Conservation (phyloP, 2,113 vertebrate genomes). For the Melanerpes formicivorus region DNA sequence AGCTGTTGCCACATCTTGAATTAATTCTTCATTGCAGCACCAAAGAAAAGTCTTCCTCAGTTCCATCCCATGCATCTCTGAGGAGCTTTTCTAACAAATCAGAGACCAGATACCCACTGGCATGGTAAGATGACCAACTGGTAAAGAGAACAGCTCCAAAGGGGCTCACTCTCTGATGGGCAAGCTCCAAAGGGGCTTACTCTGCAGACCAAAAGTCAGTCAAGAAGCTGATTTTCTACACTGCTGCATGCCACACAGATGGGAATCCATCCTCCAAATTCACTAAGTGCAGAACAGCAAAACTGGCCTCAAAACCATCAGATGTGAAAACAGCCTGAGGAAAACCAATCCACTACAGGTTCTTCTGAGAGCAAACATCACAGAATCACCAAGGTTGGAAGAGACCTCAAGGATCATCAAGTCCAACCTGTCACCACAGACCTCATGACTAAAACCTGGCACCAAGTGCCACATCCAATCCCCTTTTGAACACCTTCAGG, state of each 20-base stretch:
- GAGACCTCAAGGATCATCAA: too few species aligned
- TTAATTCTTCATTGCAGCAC: conserved; percentile 28
- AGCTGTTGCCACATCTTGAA: conserved; percentile 62
- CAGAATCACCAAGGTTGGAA: too few species aligned
- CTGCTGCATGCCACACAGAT: background rate
- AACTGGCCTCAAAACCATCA: background rate
- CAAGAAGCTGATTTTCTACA: background rate
- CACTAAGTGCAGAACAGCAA: background rate
- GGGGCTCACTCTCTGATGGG: background rate
- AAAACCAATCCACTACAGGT: background rate
- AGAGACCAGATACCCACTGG: background rate
- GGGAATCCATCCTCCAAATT: background rate
- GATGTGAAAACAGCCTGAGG: background rate
- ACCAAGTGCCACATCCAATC: too few species aligned
- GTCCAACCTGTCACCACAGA: too few species aligned
- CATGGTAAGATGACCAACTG: background rate
- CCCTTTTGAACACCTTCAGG: too few species aligned
- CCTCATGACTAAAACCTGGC: too few species aligned
- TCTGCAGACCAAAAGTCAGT: background rate
- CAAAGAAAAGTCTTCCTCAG: conserved; percentile 18
- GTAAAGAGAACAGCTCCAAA: background rate
- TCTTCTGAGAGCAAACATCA: background rate
- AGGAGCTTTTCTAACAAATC: background rate
- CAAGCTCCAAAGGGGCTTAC: background rate
- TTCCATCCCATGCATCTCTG: background rate